Base-by-base conservation (phyloP, 1,140 invertebrate species). In the Scaptomyza hsui region DNA sequence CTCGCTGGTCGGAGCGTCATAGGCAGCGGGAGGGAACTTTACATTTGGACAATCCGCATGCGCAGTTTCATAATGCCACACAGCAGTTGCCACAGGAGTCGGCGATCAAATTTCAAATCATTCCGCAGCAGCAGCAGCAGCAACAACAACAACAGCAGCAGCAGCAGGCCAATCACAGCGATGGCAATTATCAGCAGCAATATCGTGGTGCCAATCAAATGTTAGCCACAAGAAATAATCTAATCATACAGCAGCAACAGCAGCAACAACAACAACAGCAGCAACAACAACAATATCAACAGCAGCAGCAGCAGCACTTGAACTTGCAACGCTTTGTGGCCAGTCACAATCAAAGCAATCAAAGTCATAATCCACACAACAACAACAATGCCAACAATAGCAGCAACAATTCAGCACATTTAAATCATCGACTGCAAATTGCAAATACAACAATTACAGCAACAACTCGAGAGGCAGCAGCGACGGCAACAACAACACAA, bases 91-190 rank as follows among this genome's bases (percentile, higher is more conserved):
- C 81, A 26, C 89, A 89, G 47, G 89, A 91, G 53, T 80, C 79
- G 52, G 85, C 89, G 32, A 91, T 91, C 48, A 91, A 91, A 73
- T 91, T 91, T 62, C 90, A 91, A 89, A 90, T 91, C 70, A 91
- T 91, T 88, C 90, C 88, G 57, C 85, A 88, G 63, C 89, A 90
- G 32, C 82, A 88, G n/a, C 80, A 75, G 2, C 80, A 81, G 9
- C 78, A 76, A 9, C 76, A 78, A 12, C 85, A 88, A n/a, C 74
- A 79, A 12, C 69, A 78, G 18, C 78, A 77, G 56, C 86, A 89
- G n/a, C 78, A 77, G 32, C 78, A 77, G 56, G 52, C 67, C 69
- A 69, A 53, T 55, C 75, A 61, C 49, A 75, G 37, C 56, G 80
- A 72, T 35, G 72, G 56, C 45, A 77, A 61, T 68, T 83, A 74